Base-by-base conservation (phyloP, 2,113 vertebrate species). In the Limnothrissa miodon region DNA sequence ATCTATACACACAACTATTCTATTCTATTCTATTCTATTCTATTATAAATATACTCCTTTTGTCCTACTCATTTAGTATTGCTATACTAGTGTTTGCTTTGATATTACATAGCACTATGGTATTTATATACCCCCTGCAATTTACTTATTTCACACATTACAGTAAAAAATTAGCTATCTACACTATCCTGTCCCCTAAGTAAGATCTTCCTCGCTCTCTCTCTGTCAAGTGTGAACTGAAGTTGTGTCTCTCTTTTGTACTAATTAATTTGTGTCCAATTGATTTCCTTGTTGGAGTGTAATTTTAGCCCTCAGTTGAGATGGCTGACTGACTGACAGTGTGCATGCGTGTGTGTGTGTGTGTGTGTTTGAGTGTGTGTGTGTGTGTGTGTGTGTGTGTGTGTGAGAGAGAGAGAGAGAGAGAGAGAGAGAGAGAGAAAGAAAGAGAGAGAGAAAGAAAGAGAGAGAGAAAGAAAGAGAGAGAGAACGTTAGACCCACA, bases 201-300 rank as follows among this genome's bases (percentile, higher is more conserved):
- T 17, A 53, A 53, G 48, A 2, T 53, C 48, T 11, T 53, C 48
- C 48, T 11, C 25, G 10, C 29, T 21, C 56, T n/a, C 56, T 5
- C 53, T 21, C 48, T 21, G n/a, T 15, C 78, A 83, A 70, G 82
- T 33, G 45, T 19, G 45, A 48, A 39, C 29, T 80, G 48, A 74
- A 74, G 59, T 36, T 74, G 66, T 74, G 66, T 74, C 66, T 36
- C 66, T 74, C 29, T 33, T 74, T 74, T 74, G 66, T 74, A 80
- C 78, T 80, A 87, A 89, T 88, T 79, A 39, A 39, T 83, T 82
- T 80, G 62, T 83, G 39, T 36, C 79, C 29, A 44, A 84, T 70
- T 80, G 11, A 19, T 82, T 78, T 78, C 78, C 39, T 42, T 79
- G 45, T 86, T 86, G 83, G 82, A 87, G 66, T 74, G 66, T 74